Conservation (phyloP, 1,140 invertebrate species). For the Drosophila saltans region DNA sequence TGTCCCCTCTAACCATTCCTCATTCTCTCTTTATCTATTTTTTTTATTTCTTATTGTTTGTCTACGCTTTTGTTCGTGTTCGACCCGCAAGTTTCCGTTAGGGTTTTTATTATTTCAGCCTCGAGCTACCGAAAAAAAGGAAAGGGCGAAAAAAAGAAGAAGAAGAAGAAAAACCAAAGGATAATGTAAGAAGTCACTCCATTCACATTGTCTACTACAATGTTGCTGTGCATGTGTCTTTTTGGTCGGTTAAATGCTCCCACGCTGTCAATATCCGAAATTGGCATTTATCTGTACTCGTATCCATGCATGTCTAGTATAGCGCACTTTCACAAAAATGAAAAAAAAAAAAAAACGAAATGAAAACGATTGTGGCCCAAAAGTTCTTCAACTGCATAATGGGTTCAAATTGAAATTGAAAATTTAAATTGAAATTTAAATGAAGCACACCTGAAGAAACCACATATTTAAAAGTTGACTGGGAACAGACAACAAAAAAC, state of each 20-base stretch:
- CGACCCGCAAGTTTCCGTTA: constrained; percentile 66
- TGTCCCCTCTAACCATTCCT: constrained; percentile 8
- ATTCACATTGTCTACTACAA: constrained; percentile 15
- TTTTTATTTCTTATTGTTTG: constrained; percentile 32
- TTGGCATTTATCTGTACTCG: constrained; percentile 41
- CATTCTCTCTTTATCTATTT: constrained; percentile 34
- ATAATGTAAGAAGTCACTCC: constrained; percentile 50
- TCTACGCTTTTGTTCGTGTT: constrained; percentile 55
- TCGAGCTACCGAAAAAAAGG: constrained; percentile 39
- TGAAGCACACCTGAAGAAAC: constrained; percentile 1
- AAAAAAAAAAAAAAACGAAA: not conserved
- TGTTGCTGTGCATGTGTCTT: constrained; percentile 24
- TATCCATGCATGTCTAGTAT: constrained; percentile 21
- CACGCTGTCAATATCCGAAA: constrained; percentile 68
- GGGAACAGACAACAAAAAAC: not conserved
- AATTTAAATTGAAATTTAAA: constrained; percentile 4
- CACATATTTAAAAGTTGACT: not conserved
- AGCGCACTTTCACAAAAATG: not conserved
- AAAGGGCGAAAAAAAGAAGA: constrained; percentile 24
- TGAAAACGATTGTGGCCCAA: not conserved
- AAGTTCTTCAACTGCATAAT: constrained; percentile 1
- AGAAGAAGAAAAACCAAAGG: constrained; percentile 26
- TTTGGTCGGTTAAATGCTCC: constrained; percentile 69
- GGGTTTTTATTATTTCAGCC: constrained; percentile 75
- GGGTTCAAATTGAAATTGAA: not conserved